These are phyloP conservation scores for Aradophagus sp. DNA, from an alignment of 1,140 invertebrate species.

Conservation along the genomic window DNA sequence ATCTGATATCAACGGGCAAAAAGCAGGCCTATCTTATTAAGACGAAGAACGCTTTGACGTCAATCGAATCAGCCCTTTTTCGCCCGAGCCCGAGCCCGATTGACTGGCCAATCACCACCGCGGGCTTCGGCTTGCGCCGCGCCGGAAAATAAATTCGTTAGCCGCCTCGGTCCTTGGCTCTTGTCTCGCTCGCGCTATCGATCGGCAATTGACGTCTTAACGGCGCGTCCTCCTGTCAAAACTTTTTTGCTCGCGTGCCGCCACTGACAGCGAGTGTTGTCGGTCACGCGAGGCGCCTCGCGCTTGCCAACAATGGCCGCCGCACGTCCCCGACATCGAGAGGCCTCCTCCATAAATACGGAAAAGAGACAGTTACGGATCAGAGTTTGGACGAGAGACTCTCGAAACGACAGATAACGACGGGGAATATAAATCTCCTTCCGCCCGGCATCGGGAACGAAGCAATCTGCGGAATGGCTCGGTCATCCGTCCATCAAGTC, in stretches of 20 bases:
- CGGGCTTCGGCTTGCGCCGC: no score
- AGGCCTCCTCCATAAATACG: slow-evolving; percentile 56
- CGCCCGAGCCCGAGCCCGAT: no score
- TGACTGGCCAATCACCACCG: no score
- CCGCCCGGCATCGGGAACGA: slow-evolving; percentile 69
- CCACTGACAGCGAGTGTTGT: slow-evolving; percentile 46
- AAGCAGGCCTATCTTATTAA: slow-evolving; percentile 33
- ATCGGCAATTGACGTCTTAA: slow-evolving; percentile 36
- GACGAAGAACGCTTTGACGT: slow-evolving; percentile 26
- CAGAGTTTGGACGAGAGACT: slow-evolving; percentile 47
- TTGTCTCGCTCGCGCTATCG: no score
- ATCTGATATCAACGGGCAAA: slow-evolving; percentile 14
- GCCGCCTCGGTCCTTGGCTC: no score
- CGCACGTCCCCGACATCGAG: slow-evolving; percentile 41
- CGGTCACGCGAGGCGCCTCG: slow-evolving; percentile 42
- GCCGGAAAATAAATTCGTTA: no score
- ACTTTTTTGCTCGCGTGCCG: slow-evolving; percentile 21
- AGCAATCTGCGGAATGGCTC: slow-evolving; percentile 74
- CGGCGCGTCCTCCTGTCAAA: slow-evolving; percentile 20
- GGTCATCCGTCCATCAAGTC: slow-evolving; percentile 74
- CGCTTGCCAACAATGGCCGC: slow-evolving; percentile 32
- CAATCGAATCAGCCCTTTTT: slow-evolving; percentile 18
- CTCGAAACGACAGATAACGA: slow-evolving; percentile 70
- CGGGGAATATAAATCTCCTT: slow-evolving; percentile 74
- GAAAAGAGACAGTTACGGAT: slow-evolving; percentile 55